Conservation (phyloP, 2,113 vertebrate species). For the Callipepla squamata region DNA sequence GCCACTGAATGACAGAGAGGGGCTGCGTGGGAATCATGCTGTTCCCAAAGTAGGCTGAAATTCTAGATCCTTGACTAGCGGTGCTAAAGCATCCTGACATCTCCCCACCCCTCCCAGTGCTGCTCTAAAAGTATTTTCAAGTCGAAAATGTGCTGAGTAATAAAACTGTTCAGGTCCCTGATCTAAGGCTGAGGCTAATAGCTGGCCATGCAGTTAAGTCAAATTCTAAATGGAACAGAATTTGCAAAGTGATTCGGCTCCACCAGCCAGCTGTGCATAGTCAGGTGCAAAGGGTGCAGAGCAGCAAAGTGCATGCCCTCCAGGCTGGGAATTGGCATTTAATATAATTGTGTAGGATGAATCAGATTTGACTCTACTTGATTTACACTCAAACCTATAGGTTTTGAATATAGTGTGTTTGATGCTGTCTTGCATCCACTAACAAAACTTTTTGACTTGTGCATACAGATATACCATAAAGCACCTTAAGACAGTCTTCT, state of each 20-base stretch:
- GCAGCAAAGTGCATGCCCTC: background rate
- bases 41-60: conserved; percentile 44
- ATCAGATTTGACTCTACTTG: background rate
- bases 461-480: background rate
- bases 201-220: background rate
- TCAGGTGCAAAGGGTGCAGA: background rate
- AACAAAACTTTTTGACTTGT: background rate
- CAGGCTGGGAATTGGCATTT: background rate
- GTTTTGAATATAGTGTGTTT: background rate
- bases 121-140: conserved; percentile 12
- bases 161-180: conserved; percentile 1
- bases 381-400: background rate
- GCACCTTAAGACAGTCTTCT: background rate
- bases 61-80: background rate
- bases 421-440: background rate
- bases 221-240: background rate
- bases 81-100: conserved; percentile 25
- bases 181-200: background rate
- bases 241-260: background rate
- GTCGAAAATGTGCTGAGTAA: conserved; percentile 29
- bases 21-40: background rate
- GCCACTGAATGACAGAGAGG: conserved; percentile 17
- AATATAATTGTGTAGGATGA: background rate
- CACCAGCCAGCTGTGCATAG: background rate
- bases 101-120: background rate